A percentile compares a stretch with the other conserved stretches of the same genome.
phyloP scores from a whole-genome alignment of 2,113 vertebrate species.

The Tretioscincus oriximinensis region DNA sequence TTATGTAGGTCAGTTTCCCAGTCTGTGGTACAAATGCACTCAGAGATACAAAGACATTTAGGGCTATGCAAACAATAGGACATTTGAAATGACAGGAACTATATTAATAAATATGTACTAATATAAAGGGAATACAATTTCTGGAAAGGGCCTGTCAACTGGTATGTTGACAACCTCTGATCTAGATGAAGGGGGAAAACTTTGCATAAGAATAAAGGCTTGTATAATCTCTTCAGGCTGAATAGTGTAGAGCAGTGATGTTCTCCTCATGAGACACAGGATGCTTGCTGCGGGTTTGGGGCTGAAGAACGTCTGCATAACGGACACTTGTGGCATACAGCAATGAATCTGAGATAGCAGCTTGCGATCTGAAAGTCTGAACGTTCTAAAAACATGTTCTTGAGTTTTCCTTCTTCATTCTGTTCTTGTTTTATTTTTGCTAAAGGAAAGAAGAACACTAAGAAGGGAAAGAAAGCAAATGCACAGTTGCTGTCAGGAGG shows the following conservation, averaged over 20 bases:
- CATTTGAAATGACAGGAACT: too few relatives aligned
- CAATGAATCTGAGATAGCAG: background rate
- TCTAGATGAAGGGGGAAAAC: background rate
- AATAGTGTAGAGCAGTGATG: background rate
- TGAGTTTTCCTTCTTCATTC: background rate
- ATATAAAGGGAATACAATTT: too few relatives aligned
- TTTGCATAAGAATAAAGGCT: background rate
- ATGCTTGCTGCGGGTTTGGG: background rate
- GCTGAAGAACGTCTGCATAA: too few relatives aligned
- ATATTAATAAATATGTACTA: too few relatives aligned
- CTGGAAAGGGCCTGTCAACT: too few relatives aligned
- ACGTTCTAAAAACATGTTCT: background rate
- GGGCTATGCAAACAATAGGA: too few relatives aligned
- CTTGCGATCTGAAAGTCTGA: background rate
- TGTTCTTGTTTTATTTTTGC: slow-evolving; percentile 24
- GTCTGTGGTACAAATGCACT: too few relatives aligned
- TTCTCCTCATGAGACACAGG: background rate
- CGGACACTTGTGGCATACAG: too few relatives aligned
- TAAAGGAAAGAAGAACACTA: slow-evolving; percentile 86
- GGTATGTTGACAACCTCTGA: too few relatives aligned
- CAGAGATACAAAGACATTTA: too few relatives aligned
- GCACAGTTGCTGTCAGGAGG: slow-evolving; percentile 82
- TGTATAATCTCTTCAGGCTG: background rate
- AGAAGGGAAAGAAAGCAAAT: slow-evolving; percentile 83
- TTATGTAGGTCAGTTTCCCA: too few relatives aligned